A percentile compares a stretch with the other conserved stretches of the same genome.
Conservation (phyloP, 1,140 invertebrate species). For the Sinonovacula constricta region DNA sequence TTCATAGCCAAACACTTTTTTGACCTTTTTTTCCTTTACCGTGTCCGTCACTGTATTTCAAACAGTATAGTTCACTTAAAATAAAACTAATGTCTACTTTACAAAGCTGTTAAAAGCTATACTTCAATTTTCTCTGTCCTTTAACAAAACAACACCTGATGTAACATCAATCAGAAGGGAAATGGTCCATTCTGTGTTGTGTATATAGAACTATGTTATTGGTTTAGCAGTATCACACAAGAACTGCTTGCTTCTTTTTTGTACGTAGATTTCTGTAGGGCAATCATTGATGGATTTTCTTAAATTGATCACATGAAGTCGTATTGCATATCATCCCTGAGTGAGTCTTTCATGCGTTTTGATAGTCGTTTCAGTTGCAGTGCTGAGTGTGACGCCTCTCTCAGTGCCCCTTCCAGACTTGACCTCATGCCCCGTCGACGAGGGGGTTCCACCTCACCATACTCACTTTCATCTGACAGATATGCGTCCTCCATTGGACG, state of each 20-base stretch:
- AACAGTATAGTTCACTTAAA: too few relatives aligned
- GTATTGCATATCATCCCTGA: constrained; percentile 66
- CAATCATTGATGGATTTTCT: background rate
- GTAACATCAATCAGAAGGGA: constrained; percentile 43
- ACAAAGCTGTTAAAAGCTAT: too few relatives aligned
- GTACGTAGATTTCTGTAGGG: background rate
- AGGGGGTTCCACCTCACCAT: constrained; percentile 53
- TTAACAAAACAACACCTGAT: constrained; percentile 5
- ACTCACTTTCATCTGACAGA: constrained; percentile 64
- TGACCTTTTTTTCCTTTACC: too few relatives aligned
- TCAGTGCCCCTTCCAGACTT: constrained; percentile 58
- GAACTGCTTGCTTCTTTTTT: constrained; percentile 24
- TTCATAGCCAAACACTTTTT: too few relatives aligned
- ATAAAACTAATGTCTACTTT: too few relatives aligned
- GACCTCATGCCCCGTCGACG: constrained; percentile 37
- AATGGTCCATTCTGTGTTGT: too few relatives aligned
- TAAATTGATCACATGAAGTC: constrained; percentile 43
- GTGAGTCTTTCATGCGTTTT: constrained; percentile 70
- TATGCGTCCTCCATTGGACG: constrained; percentile 63
- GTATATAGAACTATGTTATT: too few relatives aligned
- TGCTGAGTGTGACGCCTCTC: constrained; percentile 63
- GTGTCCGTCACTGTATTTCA: too few relatives aligned
- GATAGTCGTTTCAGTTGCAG: constrained; percentile 70
- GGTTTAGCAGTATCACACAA: too few relatives aligned
- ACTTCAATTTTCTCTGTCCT: background rate